A percentile compares a stretch with the other conserved stretches of the same genome.
phyloP scores from a whole-genome alignment of 2,113 vertebrate species.

The Panthera uncia region DNA sequence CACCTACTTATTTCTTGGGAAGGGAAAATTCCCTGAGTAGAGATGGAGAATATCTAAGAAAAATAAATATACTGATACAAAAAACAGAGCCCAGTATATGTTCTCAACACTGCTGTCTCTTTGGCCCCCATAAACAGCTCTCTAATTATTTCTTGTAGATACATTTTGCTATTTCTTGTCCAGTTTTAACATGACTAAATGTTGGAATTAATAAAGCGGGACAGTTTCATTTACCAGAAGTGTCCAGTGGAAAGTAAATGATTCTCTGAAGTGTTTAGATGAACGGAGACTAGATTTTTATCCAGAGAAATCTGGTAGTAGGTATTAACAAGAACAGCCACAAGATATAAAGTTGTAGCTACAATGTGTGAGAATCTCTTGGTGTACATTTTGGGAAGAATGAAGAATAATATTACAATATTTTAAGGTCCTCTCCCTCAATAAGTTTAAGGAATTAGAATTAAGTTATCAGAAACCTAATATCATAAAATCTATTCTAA shows the following conservation, averaged over 20 bases:
- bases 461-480: neutral
- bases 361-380: neutral
- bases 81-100: neutral
- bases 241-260: neutral
- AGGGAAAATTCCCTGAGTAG: neutral
- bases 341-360: neutral
- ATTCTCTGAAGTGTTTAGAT: neutral
- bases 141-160: neutral
- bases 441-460: neutral
- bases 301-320: neutral
- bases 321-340: neutral
- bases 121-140: neutral
- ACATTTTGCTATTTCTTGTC: neutral
- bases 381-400: neutral
- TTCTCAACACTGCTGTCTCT: neutral
- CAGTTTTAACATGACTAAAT: neutral
- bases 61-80: neutral
- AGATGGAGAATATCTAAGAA: neutral
- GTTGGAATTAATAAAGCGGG: neutral
- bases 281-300: neutral
- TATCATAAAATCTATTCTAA: neutral
- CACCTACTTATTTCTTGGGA: neutral
- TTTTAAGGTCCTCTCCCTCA: neutral
- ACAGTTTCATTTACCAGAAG: neutral
- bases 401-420: neutral